Evolutionary conservation across 2,113 vertebrate species (phyloP), one percentile per base, ranked within the genome.

Genomic region (Ammospiza nelsoni): DNA sequence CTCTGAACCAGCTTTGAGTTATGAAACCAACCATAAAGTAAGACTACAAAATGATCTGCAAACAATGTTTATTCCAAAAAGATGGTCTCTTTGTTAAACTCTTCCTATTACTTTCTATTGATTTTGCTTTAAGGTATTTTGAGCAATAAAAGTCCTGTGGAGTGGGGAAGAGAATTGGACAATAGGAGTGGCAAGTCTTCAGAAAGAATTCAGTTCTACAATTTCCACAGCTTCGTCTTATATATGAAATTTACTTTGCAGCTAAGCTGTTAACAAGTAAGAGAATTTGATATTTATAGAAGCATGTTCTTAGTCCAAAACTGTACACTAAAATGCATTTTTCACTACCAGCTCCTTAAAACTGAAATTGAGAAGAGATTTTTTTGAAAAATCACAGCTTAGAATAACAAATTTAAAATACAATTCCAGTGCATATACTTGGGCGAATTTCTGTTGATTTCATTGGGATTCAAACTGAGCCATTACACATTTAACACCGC

Each of bases 21-120:
- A 96, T 92, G 97, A 98, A 97, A 95, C 35, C 1, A 2, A 97
- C 52, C 67, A 69, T 91, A 97, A 96, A 97, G 94, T 96, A 74
- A 96, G 35, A 81, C 49, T 57, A 80, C 63, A 69, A 69, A 88
- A 76, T 72, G 2, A 95, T 62, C 28, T 85, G 58, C 65, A 89
- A 95, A 76, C 76, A 85, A 43, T 35, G 6, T 52, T 87, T 87
- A 59, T 84, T 88, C 46, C 29, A 75, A 51, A 91, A 90, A 54
- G 9, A 94, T 48, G 58, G 6, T 59, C 54, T 61, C 48, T 78
- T 83, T 85, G 20, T 77, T 67, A 62, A 83, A 39, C 15, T 77
- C 54, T 73, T 75, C 87, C 48, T 94, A 59, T 92, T 91, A 62
- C 9, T 87, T 92, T 54, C 37, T 89, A 75, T 79, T 89, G 46